These are phyloP conservation scores for Neogale vison DNA, from an alignment of 2,113 vertebrate genomes.

Conservation along the genomic window DNA sequence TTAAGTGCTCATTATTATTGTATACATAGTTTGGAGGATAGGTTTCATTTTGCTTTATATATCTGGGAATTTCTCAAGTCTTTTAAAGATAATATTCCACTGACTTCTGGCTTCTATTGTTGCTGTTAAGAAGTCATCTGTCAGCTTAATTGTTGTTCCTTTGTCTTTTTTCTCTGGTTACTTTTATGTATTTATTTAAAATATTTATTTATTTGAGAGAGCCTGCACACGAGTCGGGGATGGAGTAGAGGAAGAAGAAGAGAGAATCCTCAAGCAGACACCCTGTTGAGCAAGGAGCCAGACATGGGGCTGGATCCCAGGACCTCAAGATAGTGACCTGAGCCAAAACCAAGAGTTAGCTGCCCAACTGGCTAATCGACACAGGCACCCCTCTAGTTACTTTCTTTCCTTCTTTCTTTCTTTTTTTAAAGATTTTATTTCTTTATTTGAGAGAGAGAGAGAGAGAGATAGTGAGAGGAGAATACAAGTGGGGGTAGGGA, in stretches of 20 bases:
- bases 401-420: too few species aligned
- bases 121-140: not conserved
- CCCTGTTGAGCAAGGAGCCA: not conserved
- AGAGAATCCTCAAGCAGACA: not conserved
- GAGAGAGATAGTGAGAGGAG: too few species aligned
- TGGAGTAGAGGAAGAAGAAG: not conserved
- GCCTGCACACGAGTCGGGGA: not conserved
- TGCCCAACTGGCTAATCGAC: not conserved
- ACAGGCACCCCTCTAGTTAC: too few species aligned
- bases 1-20: not conserved
- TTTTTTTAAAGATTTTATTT: too few species aligned
- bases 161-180: not conserved
- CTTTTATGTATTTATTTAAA: not conserved
- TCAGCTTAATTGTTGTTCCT: not conserved
- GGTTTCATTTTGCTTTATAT: slow-evolving; percentile 23
- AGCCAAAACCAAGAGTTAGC: not conserved
- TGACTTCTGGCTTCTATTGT: slow-evolving; percentile 2
- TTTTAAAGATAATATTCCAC: slow-evolving; percentile 21
- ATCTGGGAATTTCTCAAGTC: not conserved
- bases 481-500: too few species aligned
- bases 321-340: not conserved
- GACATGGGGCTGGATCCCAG: not conserved
- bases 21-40: not conserved
- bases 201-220: not conserved
- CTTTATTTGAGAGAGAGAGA: too few species aligned